Evolutionary conservation across 1,140 invertebrate species (phyloP).

Genomic region (Caerostris extrusa): DNA sequence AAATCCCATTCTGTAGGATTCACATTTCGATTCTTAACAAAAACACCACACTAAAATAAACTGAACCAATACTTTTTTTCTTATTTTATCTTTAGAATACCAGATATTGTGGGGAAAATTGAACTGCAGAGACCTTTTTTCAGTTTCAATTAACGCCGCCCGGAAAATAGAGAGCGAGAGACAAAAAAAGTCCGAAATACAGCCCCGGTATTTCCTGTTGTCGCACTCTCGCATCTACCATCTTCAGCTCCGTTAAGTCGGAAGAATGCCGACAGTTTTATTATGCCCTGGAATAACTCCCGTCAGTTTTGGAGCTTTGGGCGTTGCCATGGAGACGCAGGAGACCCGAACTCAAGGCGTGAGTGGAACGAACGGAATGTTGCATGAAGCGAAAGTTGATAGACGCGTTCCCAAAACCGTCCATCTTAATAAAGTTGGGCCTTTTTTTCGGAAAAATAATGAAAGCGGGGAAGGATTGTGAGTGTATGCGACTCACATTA

Average conservation of each 20-base stretch:
- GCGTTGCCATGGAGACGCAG: constrained; percentile 17
- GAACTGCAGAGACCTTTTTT: background rate
- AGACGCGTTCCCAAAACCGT: background rate
- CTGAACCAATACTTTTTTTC: no score
- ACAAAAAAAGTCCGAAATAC: background rate
- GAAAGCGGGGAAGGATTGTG: background rate
- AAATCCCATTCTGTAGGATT: no score
- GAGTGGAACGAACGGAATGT: constrained; percentile 44
- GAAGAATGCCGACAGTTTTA: constrained; percentile 50
- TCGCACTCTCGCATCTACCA: background rate
- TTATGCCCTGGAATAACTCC: background rate
- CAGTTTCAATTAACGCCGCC: background rate
- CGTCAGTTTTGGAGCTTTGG: background rate
- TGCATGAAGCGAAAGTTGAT: constrained; percentile 43
- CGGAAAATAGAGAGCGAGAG: background rate
- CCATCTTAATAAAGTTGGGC: constrained; percentile 38
- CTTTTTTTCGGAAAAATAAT: background rate
- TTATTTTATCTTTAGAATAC: no score
- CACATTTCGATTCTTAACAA: no score
- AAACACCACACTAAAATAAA: no score
- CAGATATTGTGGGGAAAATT: no score
- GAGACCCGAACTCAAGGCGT: background rate
- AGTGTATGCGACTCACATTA: background rate
- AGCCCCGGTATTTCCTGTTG: background rate
- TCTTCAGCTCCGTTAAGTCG: constrained; percentile 12